Evolutionary conservation across 2,888 invertebrate genomes (phyloP), one percentile per base, ranked within the genome.

Genomic region (Eristalis arbustorum): DNA sequence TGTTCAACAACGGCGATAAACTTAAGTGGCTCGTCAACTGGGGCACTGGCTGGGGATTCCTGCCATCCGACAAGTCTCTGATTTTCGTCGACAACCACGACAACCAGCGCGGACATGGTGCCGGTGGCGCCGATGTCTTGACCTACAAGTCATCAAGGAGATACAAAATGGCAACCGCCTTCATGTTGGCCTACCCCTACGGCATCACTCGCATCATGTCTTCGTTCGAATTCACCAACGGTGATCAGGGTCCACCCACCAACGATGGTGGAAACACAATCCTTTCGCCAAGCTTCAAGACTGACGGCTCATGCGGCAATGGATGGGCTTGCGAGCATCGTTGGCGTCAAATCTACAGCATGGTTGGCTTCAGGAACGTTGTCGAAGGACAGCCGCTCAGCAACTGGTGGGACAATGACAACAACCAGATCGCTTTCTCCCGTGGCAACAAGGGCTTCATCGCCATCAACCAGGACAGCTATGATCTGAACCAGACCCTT

Each of bases 61-160:
- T 96, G 0, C 93, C 94, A 11, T 94, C 94, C 0, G 91, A 90
- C 0, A 94, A 95, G 72, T 94, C 97, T 0, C 90, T 98, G 0
- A 95, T 96, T n/a, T 98, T 98, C 90, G 95, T 98, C 42, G 98
- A 98, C 90, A 98, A 98, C 93, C 98, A 98, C 90, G 98, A 98
- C 91, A 97, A 96, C 91, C 98, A 98, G 92, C 94, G 98, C 90
- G 96, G 96, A 3, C 95, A 96, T 88, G 95, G 95, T 68, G 95
- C 94, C 64, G 93, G 93, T 10, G 95, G 94, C 64, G 94, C 92
- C 10, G 91, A 92, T 81, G 94, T 96, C 61, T 93, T 97, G 11
- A 97, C 95, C 2, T 95, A 96, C 92, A 96, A 96, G 90, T 91
- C 93, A 1, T n/a, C 96, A 0, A 95, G 94, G 90, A 93, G 93